These are phyloP conservation scores for Diadumene lineata DNA, from an alignment of 92 coral and sea anemone genomes.

Conservation along the genomic window DNA sequence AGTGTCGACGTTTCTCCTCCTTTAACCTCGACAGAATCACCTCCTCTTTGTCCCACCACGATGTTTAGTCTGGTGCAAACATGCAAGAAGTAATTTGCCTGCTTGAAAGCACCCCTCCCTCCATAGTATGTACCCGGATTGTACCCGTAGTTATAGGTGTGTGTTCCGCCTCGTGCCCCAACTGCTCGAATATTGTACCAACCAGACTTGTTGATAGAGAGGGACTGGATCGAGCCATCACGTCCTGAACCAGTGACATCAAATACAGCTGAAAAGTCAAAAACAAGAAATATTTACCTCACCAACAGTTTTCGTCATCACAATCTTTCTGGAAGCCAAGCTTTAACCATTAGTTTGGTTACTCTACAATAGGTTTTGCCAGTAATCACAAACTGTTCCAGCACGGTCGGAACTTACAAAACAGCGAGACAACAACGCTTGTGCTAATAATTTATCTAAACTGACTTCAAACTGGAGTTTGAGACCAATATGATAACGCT, in stretches of 20 bases:
- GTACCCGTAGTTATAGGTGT: slow-evolving; percentile 46
- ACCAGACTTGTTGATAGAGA: neutral
- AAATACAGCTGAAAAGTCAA: neutral
- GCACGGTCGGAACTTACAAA: no score
- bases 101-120: slow-evolving; percentile 49
- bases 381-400: no score
- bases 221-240: neutral
- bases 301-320: no score
- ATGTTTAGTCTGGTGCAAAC: slow-evolving; percentile 43
- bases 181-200: slow-evolving; percentile 43
- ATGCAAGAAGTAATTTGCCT: slow-evolving; percentile 1
- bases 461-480: no score
- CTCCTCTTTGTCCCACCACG: slow-evolving; percentile 70
- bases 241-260: neutral
- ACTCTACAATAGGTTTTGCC: no score
- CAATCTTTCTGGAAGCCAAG: no score
- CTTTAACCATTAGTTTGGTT: no score
- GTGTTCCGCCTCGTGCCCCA: slow-evolving; percentile 77
- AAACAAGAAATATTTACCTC: neutral
- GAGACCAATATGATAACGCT: no score
- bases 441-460: no score
- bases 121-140: slow-evolving; percentile 64
- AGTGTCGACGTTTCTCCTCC: slow-evolving; percentile 28
- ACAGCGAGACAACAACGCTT: no score
- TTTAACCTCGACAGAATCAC: slow-evolving; percentile 58